Evolutionary conservation across 2,797 vertebrate species (phyloP).

Genomic region (Microctenopoma steveboyesi): DNA sequence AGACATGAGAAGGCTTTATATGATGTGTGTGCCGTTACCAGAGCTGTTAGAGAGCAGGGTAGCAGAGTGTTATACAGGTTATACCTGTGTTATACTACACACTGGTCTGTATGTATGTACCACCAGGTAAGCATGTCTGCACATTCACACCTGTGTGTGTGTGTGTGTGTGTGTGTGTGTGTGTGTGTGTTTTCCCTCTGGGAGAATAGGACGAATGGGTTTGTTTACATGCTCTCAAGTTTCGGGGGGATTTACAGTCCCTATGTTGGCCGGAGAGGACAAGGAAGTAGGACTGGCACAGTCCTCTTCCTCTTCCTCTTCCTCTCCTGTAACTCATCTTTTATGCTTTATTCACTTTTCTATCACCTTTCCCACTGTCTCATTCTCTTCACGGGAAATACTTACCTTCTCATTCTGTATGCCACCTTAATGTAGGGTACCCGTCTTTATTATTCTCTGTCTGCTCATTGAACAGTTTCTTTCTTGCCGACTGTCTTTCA

Average conservation of each 20-base stretch:
- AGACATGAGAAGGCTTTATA: conserved; percentile 11
- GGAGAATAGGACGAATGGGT: conserved; percentile 53
- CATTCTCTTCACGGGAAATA: background rate
- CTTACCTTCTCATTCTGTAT: background rate
- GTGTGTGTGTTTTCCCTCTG: conserved; percentile 10
- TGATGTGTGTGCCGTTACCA: conserved; percentile 5
- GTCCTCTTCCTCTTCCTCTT: conserved; percentile 30
- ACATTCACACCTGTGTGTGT: conserved; percentile 16
- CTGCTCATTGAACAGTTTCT: conserved; percentile 6
- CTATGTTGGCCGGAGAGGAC: conserved; percentile 34
- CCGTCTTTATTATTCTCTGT: conserved; percentile 3
- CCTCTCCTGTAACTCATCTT: conserved; percentile 1
- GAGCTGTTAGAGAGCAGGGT: background rate
- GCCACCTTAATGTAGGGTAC: background rate
- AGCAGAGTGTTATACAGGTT: background rate
- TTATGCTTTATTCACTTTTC: conserved; percentile 3
- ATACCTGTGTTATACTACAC: background rate
- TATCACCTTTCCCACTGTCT: background rate
- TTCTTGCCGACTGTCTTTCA: background rate
- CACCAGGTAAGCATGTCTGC: conserved; percentile 16
- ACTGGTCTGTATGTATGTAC: background rate
- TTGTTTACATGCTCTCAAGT: conserved; percentile 74
- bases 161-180: background rate
- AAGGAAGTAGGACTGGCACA: conserved; percentile 29
- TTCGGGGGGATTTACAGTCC: conserved; percentile 73